phyloP scores from a whole-genome alignment of 1,140 invertebrate species.

The Camponotus pennsylvanicus region DNA sequence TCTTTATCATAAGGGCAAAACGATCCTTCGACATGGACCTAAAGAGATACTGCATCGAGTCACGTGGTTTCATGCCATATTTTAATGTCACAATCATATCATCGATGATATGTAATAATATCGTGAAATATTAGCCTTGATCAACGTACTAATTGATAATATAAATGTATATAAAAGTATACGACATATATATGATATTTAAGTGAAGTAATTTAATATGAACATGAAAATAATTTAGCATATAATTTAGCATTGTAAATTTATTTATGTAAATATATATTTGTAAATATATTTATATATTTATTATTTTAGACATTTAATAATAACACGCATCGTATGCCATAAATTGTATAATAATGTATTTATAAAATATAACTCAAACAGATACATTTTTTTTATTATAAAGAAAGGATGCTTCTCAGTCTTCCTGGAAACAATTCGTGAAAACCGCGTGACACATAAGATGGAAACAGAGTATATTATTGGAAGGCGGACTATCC shows the following conservation, averaged over 20 bases:
- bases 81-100: background rate
- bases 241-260: background rate
- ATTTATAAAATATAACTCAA: slow-evolving; percentile 7
- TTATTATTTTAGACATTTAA: background rate
- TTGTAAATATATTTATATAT: background rate
- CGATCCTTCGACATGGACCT: slow-evolving; percentile 25
- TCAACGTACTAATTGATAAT: background rate
- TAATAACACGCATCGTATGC: background rate
- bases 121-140: background rate
- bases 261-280: background rate
- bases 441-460: slow-evolving; percentile 48
- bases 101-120: background rate
- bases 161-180: background rate
- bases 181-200: no score
- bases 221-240: background rate
- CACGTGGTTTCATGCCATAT: slow-evolving; percentile 2
- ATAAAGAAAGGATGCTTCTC: slow-evolving; percentile 29
- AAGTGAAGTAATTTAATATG: background rate
- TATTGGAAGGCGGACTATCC: slow-evolving; percentile 39
- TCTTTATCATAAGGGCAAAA: slow-evolving; percentile 57
- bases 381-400: slow-evolving; percentile 8
- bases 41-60: slow-evolving; percentile 18
- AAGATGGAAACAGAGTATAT: slow-evolving; percentile 51
- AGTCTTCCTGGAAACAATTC: slow-evolving; percentile 32
- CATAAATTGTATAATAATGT: slow-evolving; percentile 7